These are phyloP conservation scores for Polypedilum pembai DNA, from an alignment of 1,140 invertebrate species.

Conservation along the genomic window DNA sequence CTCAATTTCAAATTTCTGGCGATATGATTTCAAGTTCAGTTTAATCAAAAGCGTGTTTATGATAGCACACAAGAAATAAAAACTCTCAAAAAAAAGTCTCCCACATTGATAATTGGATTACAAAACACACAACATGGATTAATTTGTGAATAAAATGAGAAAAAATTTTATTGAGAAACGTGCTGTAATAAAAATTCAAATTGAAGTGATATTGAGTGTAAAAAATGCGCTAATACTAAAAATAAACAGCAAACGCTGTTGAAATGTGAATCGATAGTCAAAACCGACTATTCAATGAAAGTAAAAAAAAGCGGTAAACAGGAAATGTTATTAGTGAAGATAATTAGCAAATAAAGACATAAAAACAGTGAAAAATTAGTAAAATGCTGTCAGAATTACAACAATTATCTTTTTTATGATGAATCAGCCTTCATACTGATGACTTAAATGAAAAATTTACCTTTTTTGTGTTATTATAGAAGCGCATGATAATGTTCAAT, in stretches of 20 bases:
- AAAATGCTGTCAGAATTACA: background rate
- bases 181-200: constrained; percentile 20
- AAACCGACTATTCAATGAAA: background rate
- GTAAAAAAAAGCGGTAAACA: too few relatives aligned
- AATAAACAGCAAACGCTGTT: background rate
- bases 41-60: constrained; percentile 18
- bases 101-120: background rate
- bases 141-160: background rate
- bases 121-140: background rate
- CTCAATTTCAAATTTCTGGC: background rate
- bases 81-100: background rate
- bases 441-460: too few relatives aligned
- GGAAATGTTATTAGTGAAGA: background rate
- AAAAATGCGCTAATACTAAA: constrained; percentile 3
- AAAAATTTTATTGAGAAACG: background rate
- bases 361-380: background rate
- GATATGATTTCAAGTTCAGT: background rate
- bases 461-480: too few relatives aligned
- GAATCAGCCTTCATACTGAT: too few relatives aligned
- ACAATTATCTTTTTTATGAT: too few relatives aligned
- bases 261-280: background rate
- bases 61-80: constrained; percentile 17
- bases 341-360: background rate
- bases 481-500: too few relatives aligned
- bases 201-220: constrained; percentile 22